These are phyloP conservation scores for Falco punctatus DNA, from an alignment of 2,113 vertebrate species.

Conservation along the genomic window DNA sequence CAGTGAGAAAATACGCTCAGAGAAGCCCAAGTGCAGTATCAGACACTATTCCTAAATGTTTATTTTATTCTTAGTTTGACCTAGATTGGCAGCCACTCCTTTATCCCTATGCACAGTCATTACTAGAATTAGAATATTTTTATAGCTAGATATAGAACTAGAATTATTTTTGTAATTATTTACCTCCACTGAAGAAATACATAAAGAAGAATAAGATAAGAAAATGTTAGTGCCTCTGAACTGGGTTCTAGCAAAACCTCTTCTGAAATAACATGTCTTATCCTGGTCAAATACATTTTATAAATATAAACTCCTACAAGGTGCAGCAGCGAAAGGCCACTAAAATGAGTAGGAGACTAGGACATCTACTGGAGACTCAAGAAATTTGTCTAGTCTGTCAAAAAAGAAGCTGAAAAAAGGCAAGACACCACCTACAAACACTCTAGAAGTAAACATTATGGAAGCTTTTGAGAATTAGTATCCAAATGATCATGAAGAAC, in stretches of 20 bases:
- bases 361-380: accelerated
- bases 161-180: background rate
- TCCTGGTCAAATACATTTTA: background rate
- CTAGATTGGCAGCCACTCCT: background rate
- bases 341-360: background rate
- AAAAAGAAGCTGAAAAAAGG: background rate
- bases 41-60: background rate
- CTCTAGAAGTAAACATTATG: background rate
- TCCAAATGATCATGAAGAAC: background rate
- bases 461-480: background rate
- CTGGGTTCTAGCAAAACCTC: background rate
- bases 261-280: background rate
- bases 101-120: background rate
- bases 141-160: background rate
- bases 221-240: background rate
- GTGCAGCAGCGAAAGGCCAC: background rate
- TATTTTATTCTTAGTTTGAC: background rate
- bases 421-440: background rate
- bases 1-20: background rate
- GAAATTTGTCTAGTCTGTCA: background rate
- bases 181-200: background rate
- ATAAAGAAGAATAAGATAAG: background rate
- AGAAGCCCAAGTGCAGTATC: background rate
- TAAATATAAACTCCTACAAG: background rate
- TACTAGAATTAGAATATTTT: background rate